Evolutionary conservation across 2,113 vertebrate species (phyloP), one percentile per base, ranked within the genome.

Genomic region (Hippoglossus stenolepis): DNA sequence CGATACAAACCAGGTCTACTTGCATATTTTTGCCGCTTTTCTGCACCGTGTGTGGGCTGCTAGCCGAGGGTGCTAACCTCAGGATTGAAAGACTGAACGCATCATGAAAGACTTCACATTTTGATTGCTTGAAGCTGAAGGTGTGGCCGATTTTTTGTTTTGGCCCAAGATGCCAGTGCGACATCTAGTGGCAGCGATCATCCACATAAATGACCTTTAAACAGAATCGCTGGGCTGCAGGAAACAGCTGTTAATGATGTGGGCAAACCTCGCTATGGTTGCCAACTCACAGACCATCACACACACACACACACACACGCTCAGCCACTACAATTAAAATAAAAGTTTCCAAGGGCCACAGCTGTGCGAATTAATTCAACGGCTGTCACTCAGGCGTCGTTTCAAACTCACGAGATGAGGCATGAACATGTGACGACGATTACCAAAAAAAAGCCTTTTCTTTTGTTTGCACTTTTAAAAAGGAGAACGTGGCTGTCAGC

Each of bases 361-460:
- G 67, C 64, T 78, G 63, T 35, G 45, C 31, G 53, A 56, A 64
- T 63, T 40, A 43, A 70, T 79, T 80, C 72, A 79, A 23, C 45
- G 62, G 65, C 68, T 80, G 85, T 79, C 87, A 83, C 71, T 89
- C 82, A 77, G 47, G 47, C 70, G n/a, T 64, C 21, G 65, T 77
- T 75, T 70, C 68, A 38, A 18, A 62, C 69, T 71, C 40, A 21
- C 38, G 28, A 79, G 73, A 84, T 54, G 59, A 80, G 58, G 61
- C 21, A 4, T 31, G 28, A 31, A 67, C 59, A 26, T 82, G 38
- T 67, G 28, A 53, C 9, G 1, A 31, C 63, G 21, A 54, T 17
- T 70, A 60, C n/a, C n/a, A 23, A 26, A 73, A 73, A 64, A 66
- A 60, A 66, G 58, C 61, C 26, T 80, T 11, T 71, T 87, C 72